Base-by-base conservation (phyloP, 2,888 invertebrate species). In the Orthosia incerta region DNA sequence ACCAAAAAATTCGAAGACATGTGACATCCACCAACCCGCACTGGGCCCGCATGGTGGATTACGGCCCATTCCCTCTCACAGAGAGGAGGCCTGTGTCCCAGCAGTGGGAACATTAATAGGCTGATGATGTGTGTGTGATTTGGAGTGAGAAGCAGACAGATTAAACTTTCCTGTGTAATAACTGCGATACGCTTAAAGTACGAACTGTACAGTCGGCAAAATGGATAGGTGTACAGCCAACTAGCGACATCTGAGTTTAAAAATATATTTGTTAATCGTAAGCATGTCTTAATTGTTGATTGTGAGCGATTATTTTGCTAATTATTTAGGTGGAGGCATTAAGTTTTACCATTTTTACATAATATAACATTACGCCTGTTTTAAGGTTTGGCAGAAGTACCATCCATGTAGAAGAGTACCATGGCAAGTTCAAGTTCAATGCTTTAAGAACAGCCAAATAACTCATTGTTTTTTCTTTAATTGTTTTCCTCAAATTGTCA, bases 151-250 rank as follows among this genome's bases (percentile, higher is more conserved):
- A 50, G 31, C 50, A 51, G 50, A 31, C 61, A 55, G 50, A 63
- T 74, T 66, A 60, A 74, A 80, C 74, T 74, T 67, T 71, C 74
- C 53, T 50, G 50, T 67, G 59, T 66, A 80, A 74, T 74, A 63
- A 80, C 63, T 66, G 45, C 23, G 57, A 80, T 78, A 67, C 59
- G 59, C 74, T 80, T 67, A 80, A 48, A 74, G 50, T 66, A 63
- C 7, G 23, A 62, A 55, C 26, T 55, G 59, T 79, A 76, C 63
- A 53, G 45, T 60, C 39, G 23, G 63, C 53, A 60, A 72, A 72
- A 53, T 5, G 59, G 16, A 48, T 63, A 20, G 9, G 63, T 55
- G 20, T 16, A 20, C 20, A 26, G 16, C n/a, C 12, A 63, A 23
- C 39, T 71, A 45, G 46, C 51, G 68, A 68, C 57, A 74, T 76